Base-by-base conservation (phyloP, 2,113 vertebrate genomes). In the Sinocyclocheilus anophthalmus region DNA sequence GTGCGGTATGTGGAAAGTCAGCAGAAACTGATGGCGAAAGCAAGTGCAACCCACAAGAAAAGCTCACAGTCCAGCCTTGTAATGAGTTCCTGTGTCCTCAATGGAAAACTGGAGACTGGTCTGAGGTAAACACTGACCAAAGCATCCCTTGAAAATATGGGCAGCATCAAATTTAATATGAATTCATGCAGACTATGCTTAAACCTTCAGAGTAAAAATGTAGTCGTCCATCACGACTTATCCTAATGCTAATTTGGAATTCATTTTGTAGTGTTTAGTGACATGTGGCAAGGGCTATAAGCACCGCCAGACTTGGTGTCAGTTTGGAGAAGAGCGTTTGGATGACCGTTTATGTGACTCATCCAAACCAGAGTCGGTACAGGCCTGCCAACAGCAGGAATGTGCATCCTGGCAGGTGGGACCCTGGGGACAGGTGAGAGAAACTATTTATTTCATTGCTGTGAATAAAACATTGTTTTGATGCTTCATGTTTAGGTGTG, bases 371-470 rank as follows among this genome's bases (percentile, higher is more conserved):
- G 95, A 96, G 81, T 96, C 97, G 0, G 95, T 96, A 85, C 96
- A 97, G 92, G 88, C 90, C 0, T 99, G 98, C 92, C 97, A 97
- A 90, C 97, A 98, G 90, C 97, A 96, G 89, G 98, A 98, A 87
- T 99, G 98, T 91, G 97, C 98, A 2, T 96, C 97, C 45, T 99
- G 98, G 98, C 97, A 99, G 94, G 96, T 98, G 16, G 98, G 98
- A 86, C 95, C 96, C 0, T 99, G 98, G 98, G 97, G 98, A 89
- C 97, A 98, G 96, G 98, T 99, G 95, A 92, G 94, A 84, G 30
- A n/a, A 26, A 42, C 42, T 9, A 8, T 8, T 42, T 42, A 42
- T 42, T 42, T 8, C 8, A 9, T 42, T 42, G 42, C 39, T 39
- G 39, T 7, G 39, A 39, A 39, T 39, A 39, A 48, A 48, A 26